These are phyloP conservation scores for Emys orbicularis DNA, from an alignment of 2,797 vertebrate species.

Conservation along the genomic window DNA sequence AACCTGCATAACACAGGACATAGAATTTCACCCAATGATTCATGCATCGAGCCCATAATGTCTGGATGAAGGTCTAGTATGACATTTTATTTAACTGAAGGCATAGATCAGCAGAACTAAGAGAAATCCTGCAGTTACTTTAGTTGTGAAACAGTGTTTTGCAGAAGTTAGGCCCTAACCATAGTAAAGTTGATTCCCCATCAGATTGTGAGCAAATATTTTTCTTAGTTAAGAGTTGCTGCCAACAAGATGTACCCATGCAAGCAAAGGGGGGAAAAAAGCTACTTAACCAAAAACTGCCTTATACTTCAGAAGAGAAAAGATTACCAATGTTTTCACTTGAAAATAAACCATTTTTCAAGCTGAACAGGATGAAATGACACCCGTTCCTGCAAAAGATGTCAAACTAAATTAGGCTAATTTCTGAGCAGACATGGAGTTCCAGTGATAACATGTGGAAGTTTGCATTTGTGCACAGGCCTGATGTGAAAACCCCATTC, in stretches of 20 bases:
- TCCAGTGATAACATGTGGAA: rapidly evolving
- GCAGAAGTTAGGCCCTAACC: not conserved
- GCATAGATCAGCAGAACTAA: not conserved
- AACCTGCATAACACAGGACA: not conserved
- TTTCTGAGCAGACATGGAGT: not conserved
- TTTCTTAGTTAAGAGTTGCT: not conserved
- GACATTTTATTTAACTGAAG: not conserved
- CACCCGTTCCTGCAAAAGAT: not conserved
- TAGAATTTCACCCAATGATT: not conserved
- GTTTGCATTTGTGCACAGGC: rapidly evolving
- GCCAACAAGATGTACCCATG: not conserved
- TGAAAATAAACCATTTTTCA: not conserved
- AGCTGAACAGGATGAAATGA: not conserved
- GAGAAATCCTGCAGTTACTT: not conserved
- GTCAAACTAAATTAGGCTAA: not conserved
- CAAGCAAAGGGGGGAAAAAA: not conserved
- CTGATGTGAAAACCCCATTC: not conserved
- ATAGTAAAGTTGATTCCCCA: not conserved
- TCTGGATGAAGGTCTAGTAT: not conserved
- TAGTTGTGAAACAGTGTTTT: not conserved
- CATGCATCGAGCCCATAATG: not conserved
- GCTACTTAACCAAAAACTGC: not conserved
- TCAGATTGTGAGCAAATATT: not conserved
- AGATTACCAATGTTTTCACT: not conserved
- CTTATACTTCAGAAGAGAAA: not conserved